A percentile compares a stretch with the other conserved stretches of the same genome.
Evolutionary conservation across 37 sponge, comb jelly and placozoan genomes (phyloP).

Genomic region (Spongilla lacustris): DNA sequence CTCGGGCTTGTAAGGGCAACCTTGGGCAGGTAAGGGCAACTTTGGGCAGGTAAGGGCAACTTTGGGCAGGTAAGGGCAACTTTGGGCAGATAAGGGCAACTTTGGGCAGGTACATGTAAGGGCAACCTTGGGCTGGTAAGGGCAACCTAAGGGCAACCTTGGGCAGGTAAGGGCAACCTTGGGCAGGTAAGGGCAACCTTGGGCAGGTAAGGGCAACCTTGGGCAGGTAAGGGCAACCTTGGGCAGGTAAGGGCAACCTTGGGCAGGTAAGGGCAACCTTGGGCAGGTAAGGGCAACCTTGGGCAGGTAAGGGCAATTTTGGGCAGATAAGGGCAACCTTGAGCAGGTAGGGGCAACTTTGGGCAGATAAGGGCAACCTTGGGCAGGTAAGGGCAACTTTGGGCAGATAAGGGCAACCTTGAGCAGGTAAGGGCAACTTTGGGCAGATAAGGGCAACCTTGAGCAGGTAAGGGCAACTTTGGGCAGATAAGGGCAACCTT

Average conservation of each 20-base stretch:
- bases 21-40: conserved; percentile 90
- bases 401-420: conserved; percentile 75
- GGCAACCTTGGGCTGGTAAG: conserved; percentile 93
- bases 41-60: conserved; percentile 81
- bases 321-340: conserved; percentile 75
- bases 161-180: conserved; percentile 76
- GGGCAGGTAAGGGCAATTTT: too few relatives aligned
- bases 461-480: too few relatives aligned
- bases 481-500: conserved; percentile 75
- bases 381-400: too few relatives aligned
- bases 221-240: too few relatives aligned
- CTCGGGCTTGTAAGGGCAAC: too few relatives aligned
- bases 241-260: conserved; percentile 76
- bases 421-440: too few relatives aligned
- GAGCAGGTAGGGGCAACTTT: too few relatives aligned
- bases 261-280: too few relatives aligned
- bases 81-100: conserved; percentile 80
- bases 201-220: conserved; percentile 76
- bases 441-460: conserved; percentile 75
- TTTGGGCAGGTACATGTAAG: too few relatives aligned
- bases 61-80: too few relatives aligned
- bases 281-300: conserved; percentile 76
- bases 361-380: conserved; percentile 75
- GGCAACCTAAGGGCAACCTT: conserved; percentile 59
- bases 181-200: too few relatives aligned